Evolutionary conservation across 2,888 invertebrate species (phyloP).

Genomic region (Galerucella pusilla): DNA sequence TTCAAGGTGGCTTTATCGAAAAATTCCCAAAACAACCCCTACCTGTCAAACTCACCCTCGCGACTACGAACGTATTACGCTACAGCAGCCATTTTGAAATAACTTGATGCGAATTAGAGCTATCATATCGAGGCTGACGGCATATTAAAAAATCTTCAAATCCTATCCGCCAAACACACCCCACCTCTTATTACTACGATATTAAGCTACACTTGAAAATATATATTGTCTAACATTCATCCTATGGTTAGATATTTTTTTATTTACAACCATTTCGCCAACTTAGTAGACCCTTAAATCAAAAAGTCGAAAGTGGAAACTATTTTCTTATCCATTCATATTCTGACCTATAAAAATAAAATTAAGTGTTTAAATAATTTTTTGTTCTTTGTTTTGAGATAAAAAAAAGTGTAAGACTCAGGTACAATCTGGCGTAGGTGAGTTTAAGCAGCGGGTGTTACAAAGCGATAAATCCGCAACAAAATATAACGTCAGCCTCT

Average conservation of each 20-base stretch:
- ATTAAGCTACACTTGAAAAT: not conserved
- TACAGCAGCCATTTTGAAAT: not conserved
- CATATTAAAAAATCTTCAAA: not conserved
- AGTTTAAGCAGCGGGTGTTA: not conserved
- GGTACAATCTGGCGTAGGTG: not conserved
- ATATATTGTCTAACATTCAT: too few species aligned
- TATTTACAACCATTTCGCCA: too few species aligned
- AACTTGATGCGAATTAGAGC: not conserved
- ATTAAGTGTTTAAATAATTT: too few species aligned
- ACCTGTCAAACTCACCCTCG: not conserved
- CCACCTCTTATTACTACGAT: not conserved
- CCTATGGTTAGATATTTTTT: too few species aligned
- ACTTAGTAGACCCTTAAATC: too few species aligned
- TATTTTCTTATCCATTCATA: too few species aligned
- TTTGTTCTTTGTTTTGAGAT: too few species aligned
- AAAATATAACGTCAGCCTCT: not conserved
- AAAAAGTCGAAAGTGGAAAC: too few species aligned
- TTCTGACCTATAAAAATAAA: too few species aligned
- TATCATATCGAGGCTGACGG: not conserved
- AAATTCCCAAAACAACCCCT: not conserved
- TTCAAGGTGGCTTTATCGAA: not conserved
- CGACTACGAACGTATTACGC: not conserved
- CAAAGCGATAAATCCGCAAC: not conserved
- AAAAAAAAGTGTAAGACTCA: too few species aligned
- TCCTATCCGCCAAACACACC: not conserved